A percentile compares a stretch with the other conserved stretches of the same genome.
Evolutionary conservation across 2,888 invertebrate species (phyloP).

Genomic region (Pachymerium ferrugineum): DNA sequence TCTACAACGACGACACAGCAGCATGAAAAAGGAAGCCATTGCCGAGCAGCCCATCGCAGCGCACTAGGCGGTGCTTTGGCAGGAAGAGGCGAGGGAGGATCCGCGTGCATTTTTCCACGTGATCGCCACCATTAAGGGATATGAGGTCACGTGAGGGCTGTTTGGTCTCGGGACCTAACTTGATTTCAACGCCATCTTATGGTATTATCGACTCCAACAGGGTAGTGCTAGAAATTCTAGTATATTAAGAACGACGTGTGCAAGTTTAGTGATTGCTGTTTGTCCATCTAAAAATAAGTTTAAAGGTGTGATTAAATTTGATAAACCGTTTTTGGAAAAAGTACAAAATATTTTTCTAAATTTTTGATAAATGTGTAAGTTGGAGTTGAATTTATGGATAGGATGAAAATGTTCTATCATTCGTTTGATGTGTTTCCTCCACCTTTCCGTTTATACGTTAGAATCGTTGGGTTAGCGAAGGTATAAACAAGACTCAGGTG

Average conservation of each 20-base stretch:
- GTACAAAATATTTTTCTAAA: too few species aligned
- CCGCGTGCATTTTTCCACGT: constrained; percentile 1
- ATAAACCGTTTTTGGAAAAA: too few species aligned
- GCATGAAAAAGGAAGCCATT: constrained; percentile 21
- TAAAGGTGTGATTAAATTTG: too few species aligned
- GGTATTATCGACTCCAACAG: constrained; percentile 11
- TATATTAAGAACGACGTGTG: constrained; percentile 4
- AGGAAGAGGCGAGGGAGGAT: neutral
- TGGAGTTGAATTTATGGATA: too few species aligned
- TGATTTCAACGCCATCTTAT: constrained; percentile 15
- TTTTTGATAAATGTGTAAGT: too few species aligned
- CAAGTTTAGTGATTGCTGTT: neutral
- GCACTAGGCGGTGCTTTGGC: constrained; percentile 7
- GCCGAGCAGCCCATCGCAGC: neutral
- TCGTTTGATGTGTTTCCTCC: neutral
- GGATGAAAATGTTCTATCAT: neutral
- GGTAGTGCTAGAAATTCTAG: neutral
- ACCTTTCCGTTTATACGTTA: neutral
- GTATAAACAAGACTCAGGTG: neutral
- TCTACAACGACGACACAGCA: neutral
- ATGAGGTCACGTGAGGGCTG: constrained; percentile 6
- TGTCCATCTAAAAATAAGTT: too few species aligned
- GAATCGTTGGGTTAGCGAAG: neutral
- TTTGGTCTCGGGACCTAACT: constrained; percentile 14
- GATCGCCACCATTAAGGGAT: constrained; percentile 10